Base-by-base conservation (phyloP, 2,888 invertebrate genomes). In the Xiphydria camelus region DNA sequence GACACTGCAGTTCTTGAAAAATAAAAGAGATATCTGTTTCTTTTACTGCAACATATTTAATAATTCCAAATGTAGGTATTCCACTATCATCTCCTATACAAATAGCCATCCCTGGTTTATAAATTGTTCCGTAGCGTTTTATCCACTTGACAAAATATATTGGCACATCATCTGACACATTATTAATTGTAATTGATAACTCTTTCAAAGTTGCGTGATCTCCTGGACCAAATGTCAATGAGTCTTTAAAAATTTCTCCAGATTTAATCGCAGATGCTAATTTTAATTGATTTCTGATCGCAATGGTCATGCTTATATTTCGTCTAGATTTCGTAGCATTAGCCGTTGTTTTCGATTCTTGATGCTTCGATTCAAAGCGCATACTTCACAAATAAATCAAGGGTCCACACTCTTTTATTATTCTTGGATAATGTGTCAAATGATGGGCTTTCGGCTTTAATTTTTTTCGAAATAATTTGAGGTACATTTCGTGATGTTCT, bases 391-490 rank as follows among this genome's bases (percentile, higher is more conserved):
- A 34, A 31, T 44, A 21, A 17, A 35, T 37, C 26, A 57, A 41
- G 1, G 58, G 58, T 14, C 59, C 61, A 45, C 53, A 49, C 18
- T 47, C 25, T 33, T 39, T 33, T 39, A 59, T 57, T 22, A 59
- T 47, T 6, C 41, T 3, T 4, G 49, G 47, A 41, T 61, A 63
- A 44, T 65, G 64, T 4, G 21, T 19, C 6, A 60, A 22, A 47
- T 47, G 57, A 36, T 63, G 61, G 42, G 53, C 57, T 43, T 61
- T 63, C 1, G 55, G 52, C 41, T 48, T 50, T 32, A 56, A 17
- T 1, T 10, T 36, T 20, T 43, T 29, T n/a, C 34, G 29, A 14
- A 29, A 22, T 33, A 41, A 53, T 20, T 15, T 38, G 43, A 51
- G 47, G 50, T 44, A 52, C 6, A 47, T 3, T n/a, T 45, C 23